Conservation (phyloP, 2,888 invertebrate species). For the Eulithis testata region DNA sequence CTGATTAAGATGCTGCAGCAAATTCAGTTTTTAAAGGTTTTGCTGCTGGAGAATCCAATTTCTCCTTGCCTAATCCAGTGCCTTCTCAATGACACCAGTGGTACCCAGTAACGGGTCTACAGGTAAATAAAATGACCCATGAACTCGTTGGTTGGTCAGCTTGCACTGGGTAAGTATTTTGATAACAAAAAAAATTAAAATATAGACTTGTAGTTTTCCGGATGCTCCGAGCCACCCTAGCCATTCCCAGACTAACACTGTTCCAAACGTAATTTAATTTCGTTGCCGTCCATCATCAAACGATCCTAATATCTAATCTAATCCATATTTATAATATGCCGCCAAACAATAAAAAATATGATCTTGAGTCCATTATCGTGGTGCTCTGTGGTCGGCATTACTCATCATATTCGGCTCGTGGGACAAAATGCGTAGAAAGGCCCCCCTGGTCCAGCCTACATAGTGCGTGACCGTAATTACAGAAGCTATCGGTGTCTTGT, state of each 20-base stretch:
- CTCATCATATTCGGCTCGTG: conserved; percentile 52
- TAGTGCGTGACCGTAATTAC: conserved; percentile 72
- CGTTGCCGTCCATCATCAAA: conserved; percentile 5
- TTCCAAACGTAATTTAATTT: neutral
- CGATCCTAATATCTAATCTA: conserved; percentile 15
- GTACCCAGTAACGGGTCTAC: no score
- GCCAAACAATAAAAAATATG: conserved; percentile 20
- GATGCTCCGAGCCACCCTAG: no score
- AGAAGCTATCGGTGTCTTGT: conserved; percentile 68
- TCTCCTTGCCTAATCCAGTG: no score
- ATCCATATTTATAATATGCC: conserved; percentile 15
- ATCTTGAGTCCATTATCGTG: neutral
- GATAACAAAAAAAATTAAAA: no score
- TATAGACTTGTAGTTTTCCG: no score
- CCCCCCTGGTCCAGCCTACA: conserved; percentile 43
- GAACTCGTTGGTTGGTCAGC: no score
- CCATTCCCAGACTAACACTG: no score
- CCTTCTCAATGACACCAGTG: no score
- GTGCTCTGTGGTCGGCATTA: conserved; percentile 39
- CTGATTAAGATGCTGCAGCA: neutral
- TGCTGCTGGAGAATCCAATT: no score
- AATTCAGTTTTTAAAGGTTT: neutral
- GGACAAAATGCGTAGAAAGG: conserved; percentile 49
- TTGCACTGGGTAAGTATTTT: no score
- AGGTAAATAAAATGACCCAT: no score